Evolutionary conservation across 2,888 invertebrate genomes (phyloP).

Genomic region (Polyommatus icarus): DNA sequence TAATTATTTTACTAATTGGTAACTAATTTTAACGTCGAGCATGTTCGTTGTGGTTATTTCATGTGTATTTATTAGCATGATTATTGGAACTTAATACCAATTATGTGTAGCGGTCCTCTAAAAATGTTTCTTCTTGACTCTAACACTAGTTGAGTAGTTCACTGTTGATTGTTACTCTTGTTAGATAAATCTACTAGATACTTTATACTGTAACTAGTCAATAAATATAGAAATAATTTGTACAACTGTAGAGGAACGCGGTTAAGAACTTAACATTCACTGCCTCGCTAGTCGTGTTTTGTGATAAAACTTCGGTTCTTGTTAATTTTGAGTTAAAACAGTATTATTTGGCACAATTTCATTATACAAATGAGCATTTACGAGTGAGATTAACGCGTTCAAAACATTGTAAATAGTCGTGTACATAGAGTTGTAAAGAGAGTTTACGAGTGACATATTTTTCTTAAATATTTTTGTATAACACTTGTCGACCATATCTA

Average conservation of each 20-base stretch:
- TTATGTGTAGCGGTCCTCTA: slow-evolving; percentile 26
- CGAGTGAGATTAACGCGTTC: slow-evolving; percentile 28
- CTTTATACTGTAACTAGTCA: slow-evolving; percentile 23
- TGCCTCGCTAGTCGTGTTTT: slow-evolving; percentile 29
- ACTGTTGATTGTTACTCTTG: slow-evolving; percentile 33
- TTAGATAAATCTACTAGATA: slow-evolving; percentile 30
- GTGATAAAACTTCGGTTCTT: slow-evolving; percentile 27
- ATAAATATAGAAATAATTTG: not conserved
- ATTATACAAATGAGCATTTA: slow-evolving; percentile 4
- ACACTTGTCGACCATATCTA: slow-evolving; percentile 46
- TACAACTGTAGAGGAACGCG: not conserved
- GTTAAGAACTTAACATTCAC: slow-evolving; percentile 13
- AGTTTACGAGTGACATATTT: slow-evolving; percentile 63
- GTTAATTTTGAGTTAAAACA: not conserved
- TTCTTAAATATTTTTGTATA: slow-evolving; percentile 73
- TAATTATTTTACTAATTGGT: slow-evolving; percentile 24
- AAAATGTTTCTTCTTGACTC: slow-evolving; percentile 25
- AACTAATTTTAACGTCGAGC: slow-evolving; percentile 42
- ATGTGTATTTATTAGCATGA: slow-evolving; percentile 41
- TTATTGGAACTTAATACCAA: slow-evolving; percentile 30
- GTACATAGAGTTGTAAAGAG: slow-evolving; percentile 73
- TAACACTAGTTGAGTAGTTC: slow-evolving; percentile 30
- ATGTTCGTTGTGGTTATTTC: slow-evolving; percentile 42
- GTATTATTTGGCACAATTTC: slow-evolving; percentile 28
- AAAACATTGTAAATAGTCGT: slow-evolving; percentile 58